Conservation (phyloP, 2,113 vertebrate species). For the Mustelus asterias region DNA sequence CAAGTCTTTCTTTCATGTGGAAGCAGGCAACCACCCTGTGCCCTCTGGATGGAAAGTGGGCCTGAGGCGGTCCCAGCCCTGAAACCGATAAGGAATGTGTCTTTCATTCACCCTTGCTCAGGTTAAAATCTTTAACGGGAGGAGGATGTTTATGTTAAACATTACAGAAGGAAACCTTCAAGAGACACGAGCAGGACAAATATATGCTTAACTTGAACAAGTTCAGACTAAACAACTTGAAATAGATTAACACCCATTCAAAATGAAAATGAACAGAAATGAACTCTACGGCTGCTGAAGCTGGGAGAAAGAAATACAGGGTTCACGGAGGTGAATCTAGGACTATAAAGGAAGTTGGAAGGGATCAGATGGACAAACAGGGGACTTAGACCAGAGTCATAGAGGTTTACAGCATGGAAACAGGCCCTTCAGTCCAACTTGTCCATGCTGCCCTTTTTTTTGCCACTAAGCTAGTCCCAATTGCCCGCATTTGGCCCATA, state of each 20-base stretch:
- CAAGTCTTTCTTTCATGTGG: neutral
- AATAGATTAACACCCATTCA: neutral
- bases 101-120: neutral
- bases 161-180: neutral
- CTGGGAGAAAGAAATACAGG: neutral
- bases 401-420: too few species aligned
- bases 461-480: too few species aligned
- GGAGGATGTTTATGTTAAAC: neutral
- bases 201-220: neutral
- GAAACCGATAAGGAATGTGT: neutral
- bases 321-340: neutral
- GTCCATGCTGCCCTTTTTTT: too few species aligned
- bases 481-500: too few species aligned
- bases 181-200: neutral
- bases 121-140: neutral
- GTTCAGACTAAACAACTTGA: slow-evolving; percentile 5
- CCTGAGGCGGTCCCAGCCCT: neutral
- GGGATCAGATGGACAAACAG: neutral
- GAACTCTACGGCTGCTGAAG: neutral
- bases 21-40: neutral
- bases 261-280: neutral
- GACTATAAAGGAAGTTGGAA: neutral
- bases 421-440: too few species aligned
- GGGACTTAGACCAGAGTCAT: neutral
- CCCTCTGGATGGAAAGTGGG: neutral